Conservation (phyloP, 2,113 vertebrate species). For the Pelvicachromis taeniatus region DNA sequence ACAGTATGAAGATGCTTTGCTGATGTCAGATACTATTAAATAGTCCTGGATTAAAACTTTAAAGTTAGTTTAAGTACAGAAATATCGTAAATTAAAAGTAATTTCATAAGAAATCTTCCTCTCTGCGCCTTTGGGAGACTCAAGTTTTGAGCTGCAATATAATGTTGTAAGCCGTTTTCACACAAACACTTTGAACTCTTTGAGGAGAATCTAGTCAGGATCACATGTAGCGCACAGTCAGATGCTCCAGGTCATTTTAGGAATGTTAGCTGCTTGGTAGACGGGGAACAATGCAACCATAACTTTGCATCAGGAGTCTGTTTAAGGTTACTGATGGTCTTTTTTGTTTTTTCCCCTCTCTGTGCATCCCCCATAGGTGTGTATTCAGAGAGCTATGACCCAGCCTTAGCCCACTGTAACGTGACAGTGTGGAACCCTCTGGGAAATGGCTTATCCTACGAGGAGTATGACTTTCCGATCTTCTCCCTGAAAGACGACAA, state of each 20-base stretch:
- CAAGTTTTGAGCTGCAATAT: too few relatives aligned
- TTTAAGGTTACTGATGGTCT: background rate
- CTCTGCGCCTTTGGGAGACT: too few relatives aligned
- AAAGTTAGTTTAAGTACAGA: background rate
- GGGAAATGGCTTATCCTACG: slow-evolving; percentile 82
- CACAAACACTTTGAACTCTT: too few relatives aligned
- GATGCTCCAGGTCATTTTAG: background rate
- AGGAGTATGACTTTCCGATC: slow-evolving; percentile 89
- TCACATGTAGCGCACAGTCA: background rate
- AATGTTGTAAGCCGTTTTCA: too few relatives aligned
- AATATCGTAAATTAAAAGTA: too few relatives aligned
- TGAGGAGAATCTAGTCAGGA: background rate
- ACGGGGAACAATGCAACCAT: background rate
- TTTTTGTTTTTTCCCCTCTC: background rate
- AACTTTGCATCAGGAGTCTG: background rate
- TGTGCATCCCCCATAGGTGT: slow-evolving; percentile 69
- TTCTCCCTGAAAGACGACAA: slow-evolving; percentile 88
- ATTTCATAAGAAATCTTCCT: too few relatives aligned
- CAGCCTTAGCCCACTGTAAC: slow-evolving; percentile 80
- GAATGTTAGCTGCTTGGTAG: fast-evolving
- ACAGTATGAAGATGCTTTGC: background rate
- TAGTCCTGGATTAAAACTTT: background rate
- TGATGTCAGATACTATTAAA: background rate
- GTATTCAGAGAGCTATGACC: slow-evolving; percentile 78
- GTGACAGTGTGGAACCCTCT: slow-evolving; percentile 78